Percentiles rank a stretch among this genome's conserved stretches.
Conservation (phyloP, 2,888 invertebrate species). For the Ischnus inquisitorius region DNA sequence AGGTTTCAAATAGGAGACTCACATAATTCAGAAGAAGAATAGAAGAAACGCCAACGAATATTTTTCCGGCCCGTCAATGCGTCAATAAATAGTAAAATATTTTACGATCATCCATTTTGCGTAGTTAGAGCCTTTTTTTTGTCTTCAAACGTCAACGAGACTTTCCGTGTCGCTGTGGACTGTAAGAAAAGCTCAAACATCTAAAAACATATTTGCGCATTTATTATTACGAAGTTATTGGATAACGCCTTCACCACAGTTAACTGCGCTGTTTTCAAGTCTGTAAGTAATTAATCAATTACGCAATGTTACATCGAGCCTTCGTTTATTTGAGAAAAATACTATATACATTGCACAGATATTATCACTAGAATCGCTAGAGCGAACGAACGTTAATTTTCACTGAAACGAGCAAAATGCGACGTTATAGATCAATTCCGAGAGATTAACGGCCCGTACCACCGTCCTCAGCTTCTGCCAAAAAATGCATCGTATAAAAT, state of each 20-base stretch:
- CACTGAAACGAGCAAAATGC: conserved; percentile 45
- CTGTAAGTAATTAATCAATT: background rate
- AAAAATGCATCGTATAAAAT: conserved; percentile 17
- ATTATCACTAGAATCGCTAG: conserved; percentile 76
- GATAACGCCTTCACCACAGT: background rate
- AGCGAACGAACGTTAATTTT: conserved; percentile 64
- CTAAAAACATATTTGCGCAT: background rate
- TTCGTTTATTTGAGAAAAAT: conserved; percentile 82
- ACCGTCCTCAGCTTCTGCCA: background rate
- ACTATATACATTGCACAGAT: conserved; percentile 83
- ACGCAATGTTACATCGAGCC: conserved; percentile 69
- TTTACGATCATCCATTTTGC: too few relatives aligned
- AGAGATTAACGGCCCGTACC: conserved; percentile 19
- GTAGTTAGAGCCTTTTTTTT: too few relatives aligned
- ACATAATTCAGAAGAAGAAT: background rate
- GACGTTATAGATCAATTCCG: conserved; percentile 14
- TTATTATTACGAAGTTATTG: background rate
- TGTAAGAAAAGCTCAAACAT: background rate
- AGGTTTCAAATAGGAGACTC: background rate
- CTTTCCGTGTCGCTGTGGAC: too few relatives aligned
- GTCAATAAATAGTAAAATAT: too few relatives aligned
- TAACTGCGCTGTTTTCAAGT: background rate
- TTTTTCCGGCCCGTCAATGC: background rate
- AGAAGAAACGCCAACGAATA: background rate
- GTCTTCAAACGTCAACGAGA: too few relatives aligned